A percentile compares a stretch with the other conserved stretches of the same genome.
phyloP scores from a whole-genome alignment of 2,113 vertebrate genomes.

The Pseudonaja textilis region DNA sequence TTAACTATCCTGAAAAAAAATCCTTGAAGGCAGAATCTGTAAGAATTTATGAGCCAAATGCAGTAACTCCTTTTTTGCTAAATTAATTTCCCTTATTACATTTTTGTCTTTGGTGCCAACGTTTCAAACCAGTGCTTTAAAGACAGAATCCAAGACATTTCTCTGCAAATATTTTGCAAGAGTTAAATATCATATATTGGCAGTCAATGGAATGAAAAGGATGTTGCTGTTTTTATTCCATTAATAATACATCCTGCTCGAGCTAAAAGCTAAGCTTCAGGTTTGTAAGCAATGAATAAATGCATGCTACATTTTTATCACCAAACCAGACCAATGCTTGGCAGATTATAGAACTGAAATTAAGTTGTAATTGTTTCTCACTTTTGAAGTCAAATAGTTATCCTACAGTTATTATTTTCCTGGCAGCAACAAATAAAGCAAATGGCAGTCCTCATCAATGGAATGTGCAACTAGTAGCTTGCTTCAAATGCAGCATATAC shows the following conservation, averaged over 20 bases:
- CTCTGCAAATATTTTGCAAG: not conserved
- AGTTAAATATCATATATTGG: not conserved
- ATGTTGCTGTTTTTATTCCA: not conserved
- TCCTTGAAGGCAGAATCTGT: not conserved
- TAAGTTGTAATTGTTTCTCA: not conserved
- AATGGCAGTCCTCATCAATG: not conserved
- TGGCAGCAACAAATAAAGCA: not conserved
- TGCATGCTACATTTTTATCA: not conserved
- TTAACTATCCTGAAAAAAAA: not conserved
- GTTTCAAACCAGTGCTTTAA: not conserved
- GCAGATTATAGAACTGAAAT: not conserved
- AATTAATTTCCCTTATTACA: not conserved
- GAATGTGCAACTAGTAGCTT: conserved; percentile 3
- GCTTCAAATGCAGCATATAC: conserved; percentile 22
- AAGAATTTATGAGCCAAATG: not conserved
- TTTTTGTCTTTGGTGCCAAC: not conserved
- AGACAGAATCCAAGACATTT: not conserved
- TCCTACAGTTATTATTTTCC: not conserved
- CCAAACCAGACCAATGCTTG: rapidly evolving
- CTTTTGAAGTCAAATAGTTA: not conserved
- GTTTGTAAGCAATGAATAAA: not conserved
- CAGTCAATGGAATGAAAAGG: not conserved
- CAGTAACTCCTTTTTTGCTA: not conserved
- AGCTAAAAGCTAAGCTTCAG: not conserved
- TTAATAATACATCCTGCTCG: not conserved